Evolutionary conservation across 2,888 invertebrate species (phyloP).

Genomic region (Diploptera punctata): DNA sequence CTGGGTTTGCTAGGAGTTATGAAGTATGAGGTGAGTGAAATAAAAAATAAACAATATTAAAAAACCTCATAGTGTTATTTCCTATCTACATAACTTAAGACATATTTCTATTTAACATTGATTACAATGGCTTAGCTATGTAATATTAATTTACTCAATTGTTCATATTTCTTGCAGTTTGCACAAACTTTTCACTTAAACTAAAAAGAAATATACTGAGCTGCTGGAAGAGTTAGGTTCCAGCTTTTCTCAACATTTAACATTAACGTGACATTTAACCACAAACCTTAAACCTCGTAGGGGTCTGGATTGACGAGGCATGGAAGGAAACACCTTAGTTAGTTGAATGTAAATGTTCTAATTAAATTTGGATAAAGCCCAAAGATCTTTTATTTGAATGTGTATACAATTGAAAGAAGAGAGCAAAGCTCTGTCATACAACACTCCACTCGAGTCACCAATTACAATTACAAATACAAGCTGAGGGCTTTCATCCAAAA

Average conservation of each 20-base stretch:
- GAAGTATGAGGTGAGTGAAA: too few relatives aligned
- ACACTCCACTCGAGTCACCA: neutral
- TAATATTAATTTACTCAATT: too few relatives aligned
- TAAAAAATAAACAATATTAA: too few relatives aligned
- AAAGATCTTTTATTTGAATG: slow-evolving; percentile 2
- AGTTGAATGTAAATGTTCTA: slow-evolving; percentile 19
- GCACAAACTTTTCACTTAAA: too few relatives aligned
- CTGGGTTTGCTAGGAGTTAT: too few relatives aligned
- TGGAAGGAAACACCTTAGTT: slow-evolving; percentile 42
- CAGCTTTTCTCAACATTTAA: slow-evolving; percentile 17
- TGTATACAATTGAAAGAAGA: slow-evolving; percentile 1
- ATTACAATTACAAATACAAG: slow-evolving; percentile 16
- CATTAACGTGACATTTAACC: slow-evolving; percentile 25
- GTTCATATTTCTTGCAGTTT: too few relatives aligned
- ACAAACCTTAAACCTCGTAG: slow-evolving; percentile 45
- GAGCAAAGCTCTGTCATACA: neutral
- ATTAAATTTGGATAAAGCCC: slow-evolving; percentile 21
- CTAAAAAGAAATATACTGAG: neutral
- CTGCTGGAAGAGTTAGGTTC: slow-evolving; percentile 30
- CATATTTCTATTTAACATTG: too few relatives aligned
- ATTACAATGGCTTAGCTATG: too few relatives aligned
- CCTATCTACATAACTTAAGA: too few relatives aligned
- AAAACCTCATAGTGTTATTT: too few relatives aligned
- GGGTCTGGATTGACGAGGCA: slow-evolving; percentile 44
- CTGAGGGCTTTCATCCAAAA: neutral